These are phyloP conservation scores for Rhynchonycteris naso DNA, from an alignment of 2,797 vertebrate genomes.

Conservation along the genomic window DNA sequence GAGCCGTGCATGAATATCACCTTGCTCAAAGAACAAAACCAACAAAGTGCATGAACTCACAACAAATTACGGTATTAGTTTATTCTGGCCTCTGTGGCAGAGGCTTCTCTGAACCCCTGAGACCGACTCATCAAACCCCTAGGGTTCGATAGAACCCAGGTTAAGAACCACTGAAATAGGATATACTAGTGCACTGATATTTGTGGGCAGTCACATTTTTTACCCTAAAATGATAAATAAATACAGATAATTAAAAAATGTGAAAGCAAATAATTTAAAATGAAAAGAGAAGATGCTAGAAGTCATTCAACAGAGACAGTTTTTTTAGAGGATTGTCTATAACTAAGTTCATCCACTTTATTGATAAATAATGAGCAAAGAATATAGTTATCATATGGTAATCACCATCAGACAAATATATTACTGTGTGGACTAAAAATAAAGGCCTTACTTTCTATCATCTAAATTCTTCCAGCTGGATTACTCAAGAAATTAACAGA, in stretches of 20 bases:
- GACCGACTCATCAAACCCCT: no score
- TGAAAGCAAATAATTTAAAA: neutral
- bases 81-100: no score
- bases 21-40: no score
- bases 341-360: fast-evolving
- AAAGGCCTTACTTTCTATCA: neutral
- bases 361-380: neutral
- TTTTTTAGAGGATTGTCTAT: neutral
- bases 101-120: no score
- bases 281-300: neutral
- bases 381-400: neutral
- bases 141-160: no score
- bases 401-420: neutral
- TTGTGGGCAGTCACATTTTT: neutral
- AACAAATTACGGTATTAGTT: no score
- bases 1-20: no score
- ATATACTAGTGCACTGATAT: neutral
- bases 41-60: no score
- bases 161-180: no score
- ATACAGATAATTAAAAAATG: neutral
- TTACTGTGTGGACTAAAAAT: neutral
- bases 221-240: neutral
- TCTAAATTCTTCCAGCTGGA: neutral
- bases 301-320: neutral
- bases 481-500: neutral